Conservation (phyloP, 2,797 vertebrate species). For the Phrynocephalus forsythii region DNA sequence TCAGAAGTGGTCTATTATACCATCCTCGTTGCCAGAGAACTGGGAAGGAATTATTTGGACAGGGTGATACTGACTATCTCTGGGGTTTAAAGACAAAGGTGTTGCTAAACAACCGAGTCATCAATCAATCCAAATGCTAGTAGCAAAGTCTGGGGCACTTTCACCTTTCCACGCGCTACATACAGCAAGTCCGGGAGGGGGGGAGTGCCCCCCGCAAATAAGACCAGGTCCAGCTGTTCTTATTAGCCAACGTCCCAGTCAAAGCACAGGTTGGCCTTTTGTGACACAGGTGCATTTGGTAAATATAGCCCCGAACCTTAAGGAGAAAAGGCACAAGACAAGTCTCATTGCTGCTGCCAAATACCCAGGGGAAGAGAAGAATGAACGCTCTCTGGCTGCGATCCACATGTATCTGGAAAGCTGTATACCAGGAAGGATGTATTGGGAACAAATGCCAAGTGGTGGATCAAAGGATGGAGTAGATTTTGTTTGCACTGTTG, state of each 20-base stretch:
- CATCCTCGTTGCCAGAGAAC: background rate
- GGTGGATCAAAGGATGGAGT: background rate
- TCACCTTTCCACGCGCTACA: background rate
- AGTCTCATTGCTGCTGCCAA: background rate
- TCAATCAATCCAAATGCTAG: background rate
- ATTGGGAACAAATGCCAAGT: slow-evolving; percentile 9
- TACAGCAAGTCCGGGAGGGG: background rate
- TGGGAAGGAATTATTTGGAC: background rate
- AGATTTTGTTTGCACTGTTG: slow-evolving; percentile 8
- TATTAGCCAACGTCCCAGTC: background rate
- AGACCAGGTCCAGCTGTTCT: slow-evolving; percentile 28
- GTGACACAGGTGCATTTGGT: background rate
- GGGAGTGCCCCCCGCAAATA: too few species aligned
- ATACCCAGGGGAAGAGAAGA: background rate
- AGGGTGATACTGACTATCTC: too few species aligned
- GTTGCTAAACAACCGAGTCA: background rate
- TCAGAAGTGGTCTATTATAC: background rate
- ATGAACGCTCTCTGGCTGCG: background rate
- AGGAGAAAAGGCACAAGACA: background rate
- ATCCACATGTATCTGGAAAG: slow-evolving; percentile 1
- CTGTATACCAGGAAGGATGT: background rate
- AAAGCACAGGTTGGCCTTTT: background rate
- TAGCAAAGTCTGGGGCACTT: slow-evolving; percentile 6
- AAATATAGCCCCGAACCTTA: background rate
- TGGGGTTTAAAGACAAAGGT: background rate